Percentiles rank a stretch among this genome's conserved stretches.
Conservation (phyloP, 1,140 invertebrate species). For the Bombus ignitus region DNA sequence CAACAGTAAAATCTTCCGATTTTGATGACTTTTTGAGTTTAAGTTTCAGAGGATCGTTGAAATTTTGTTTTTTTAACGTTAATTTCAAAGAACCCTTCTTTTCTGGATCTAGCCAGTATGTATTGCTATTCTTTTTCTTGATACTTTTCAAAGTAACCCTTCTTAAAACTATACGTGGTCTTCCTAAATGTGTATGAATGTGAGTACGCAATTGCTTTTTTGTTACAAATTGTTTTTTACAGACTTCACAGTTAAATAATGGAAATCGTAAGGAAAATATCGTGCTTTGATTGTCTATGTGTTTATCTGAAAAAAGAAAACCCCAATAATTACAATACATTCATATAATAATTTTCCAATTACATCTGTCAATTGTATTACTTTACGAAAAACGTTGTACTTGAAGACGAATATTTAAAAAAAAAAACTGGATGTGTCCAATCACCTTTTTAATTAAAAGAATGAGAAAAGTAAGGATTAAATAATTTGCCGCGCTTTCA, state of each 20-base stretch:
- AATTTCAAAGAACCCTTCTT: constrained; percentile 77
- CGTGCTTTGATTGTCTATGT: constrained; percentile 57
- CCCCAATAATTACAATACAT: constrained; percentile 15
- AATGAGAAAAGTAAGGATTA: neutral
- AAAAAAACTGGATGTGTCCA: neutral
- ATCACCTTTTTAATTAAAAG: constrained; percentile 10
- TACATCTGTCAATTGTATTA: neutral
- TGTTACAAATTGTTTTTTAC: constrained; percentile 71
- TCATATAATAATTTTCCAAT: neutral
- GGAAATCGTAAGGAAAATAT: constrained; percentile 57
- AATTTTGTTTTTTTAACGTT: constrained; percentile 76
- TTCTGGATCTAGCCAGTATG: constrained; percentile 74
- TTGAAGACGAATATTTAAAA: constrained; percentile 15
- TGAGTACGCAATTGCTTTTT: constrained; percentile 78
- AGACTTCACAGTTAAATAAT: constrained; percentile 76
- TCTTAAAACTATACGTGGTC: constrained; percentile 77
- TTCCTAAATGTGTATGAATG: constrained; percentile 74
- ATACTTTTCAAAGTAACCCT: constrained; percentile 71
- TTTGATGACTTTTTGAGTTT: constrained; percentile 77
- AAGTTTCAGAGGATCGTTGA: constrained; percentile 74
- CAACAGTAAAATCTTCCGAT: constrained; percentile 78
- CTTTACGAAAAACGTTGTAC: constrained; percentile 9
- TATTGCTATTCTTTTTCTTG: constrained; percentile 72
- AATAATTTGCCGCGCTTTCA: constrained; percentile 55
- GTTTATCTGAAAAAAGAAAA: constrained; percentile 66